Evolutionary conservation across 2,888 invertebrate species (phyloP).

Genomic region (Meghimatium bilineatum): DNA sequence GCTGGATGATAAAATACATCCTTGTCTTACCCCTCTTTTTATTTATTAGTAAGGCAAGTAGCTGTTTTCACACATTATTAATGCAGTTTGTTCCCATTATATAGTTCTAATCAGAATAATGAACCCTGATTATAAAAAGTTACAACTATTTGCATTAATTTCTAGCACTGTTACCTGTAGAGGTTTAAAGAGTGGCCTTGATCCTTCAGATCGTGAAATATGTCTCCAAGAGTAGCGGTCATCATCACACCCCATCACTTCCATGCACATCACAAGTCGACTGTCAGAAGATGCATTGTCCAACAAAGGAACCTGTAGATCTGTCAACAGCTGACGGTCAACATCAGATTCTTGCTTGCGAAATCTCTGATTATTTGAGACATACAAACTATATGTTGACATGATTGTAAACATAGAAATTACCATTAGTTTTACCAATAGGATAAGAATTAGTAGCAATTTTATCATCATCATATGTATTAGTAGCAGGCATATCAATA

Average conservation of each 20-base stretch:
- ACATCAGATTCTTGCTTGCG: conserved; percentile 44
- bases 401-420: not conserved
- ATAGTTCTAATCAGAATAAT: too few relatives aligned
- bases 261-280: conserved; percentile 47
- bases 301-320: conserved; percentile 44
- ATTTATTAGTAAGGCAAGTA: too few relatives aligned
- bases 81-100: too few relatives aligned
- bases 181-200: conserved; percentile 43
- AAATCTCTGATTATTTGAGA: conserved; percentile 30
- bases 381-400: not conserved
- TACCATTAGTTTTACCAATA: not conserved
- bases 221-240: conserved; percentile 44
- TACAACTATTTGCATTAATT: too few relatives aligned
- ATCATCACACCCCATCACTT: conserved; percentile 34
- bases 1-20: too few relatives aligned
- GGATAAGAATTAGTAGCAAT: not conserved
- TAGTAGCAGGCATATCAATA: too few relatives aligned
- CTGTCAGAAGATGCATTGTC: conserved; percentile 43
- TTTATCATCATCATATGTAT: too few relatives aligned
- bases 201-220: conserved; percentile 39
- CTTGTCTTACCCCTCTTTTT: too few relatives aligned
- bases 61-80: too few relatives aligned
- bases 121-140: too few relatives aligned
- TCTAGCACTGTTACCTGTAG: conserved; percentile 36
- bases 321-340: conserved; percentile 46